Percentiles rank a stretch among this genome's conserved stretches.
Evolutionary conservation across 2,888 invertebrate genomes (phyloP).

Genomic region (Drepana falcataria): DNA sequence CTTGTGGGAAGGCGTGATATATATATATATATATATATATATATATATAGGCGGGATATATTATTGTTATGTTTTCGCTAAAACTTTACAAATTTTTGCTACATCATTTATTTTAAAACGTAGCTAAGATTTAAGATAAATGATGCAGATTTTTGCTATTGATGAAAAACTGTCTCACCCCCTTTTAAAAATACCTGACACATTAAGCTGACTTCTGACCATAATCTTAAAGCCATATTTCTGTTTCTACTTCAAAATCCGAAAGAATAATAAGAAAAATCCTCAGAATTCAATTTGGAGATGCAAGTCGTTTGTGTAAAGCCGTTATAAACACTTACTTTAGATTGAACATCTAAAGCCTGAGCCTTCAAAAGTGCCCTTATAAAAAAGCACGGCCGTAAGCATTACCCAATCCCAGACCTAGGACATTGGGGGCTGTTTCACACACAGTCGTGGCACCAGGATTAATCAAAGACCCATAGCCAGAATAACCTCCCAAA

Average conservation of each 20-base stretch:
- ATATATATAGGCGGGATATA: too few species aligned
- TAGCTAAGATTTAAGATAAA: too few species aligned
- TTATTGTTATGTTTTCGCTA: too few species aligned
- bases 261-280: neutral
- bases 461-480: neutral
- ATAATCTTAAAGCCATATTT: too few species aligned
- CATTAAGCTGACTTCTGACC: too few species aligned
- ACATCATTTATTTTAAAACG: too few species aligned
- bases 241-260: neutral
- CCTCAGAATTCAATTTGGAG: slow-evolving; percentile 1
- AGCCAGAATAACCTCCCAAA: neutral
- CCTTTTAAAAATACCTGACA: too few species aligned
- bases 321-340: neutral
- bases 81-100: too few species aligned
- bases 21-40: too few species aligned
- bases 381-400: slow-evolving; percentile 40
- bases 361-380: slow-evolving; percentile 10
- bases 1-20: too few species aligned
- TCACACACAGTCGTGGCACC: slow-evolving; percentile 17
- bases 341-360: neutral
- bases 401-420: slow-evolving; percentile 6
- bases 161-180: too few species aligned
- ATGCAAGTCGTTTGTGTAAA: neutral
- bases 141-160: too few species aligned
- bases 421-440: slow-evolving; percentile 11